Evolutionary conservation across 1,140 invertebrate genomes (phyloP), one percentile per base, ranked within the genome.

Genomic region (Cotesia typhae): DNA sequence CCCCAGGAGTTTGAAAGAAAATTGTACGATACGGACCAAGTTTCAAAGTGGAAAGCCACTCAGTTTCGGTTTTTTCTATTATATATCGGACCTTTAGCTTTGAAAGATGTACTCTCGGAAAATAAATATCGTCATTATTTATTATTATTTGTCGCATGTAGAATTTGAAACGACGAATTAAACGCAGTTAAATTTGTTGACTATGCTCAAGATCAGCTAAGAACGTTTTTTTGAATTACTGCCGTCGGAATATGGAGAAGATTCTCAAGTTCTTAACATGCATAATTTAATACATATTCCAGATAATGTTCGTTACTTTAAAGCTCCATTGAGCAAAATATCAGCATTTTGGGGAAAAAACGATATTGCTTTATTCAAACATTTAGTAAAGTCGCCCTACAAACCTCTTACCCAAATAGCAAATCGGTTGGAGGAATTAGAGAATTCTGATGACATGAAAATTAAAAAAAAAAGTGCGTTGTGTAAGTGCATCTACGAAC

Each of bases 1-100:
- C 72, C 72, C 9, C 60, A 17, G 61, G 75, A 74, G 61, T 74
- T 74, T 72, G 66, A 74, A 70, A 57, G 67, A 47, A 76, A 78
- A 73, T 71, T 74, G 68, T 78, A 75, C 61, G 68, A 75, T 68
- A 37, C 70, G 10, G 14, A 69, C 12, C 47, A 73, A 47, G 57
- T 79, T 4, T 10, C 28, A 36, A 71, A 75, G 20, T 76, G 76
- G 77, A 80, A 80, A 72, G 71, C 74, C 5, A 76, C 74, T 3
- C 74, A 76, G 64, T 76, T 53, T 51, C 20, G 73, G 64, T 78
- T 79, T 59, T 75, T 80, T 59, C 66, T 80, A 12, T 72, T 73
- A 37, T 75, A 72, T 71, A 65, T 59, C 61, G 76, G 77, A 60
- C 75, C 65, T 28, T 14, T 77, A 9, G 66, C 73, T 28, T 71